These are phyloP conservation scores for Scolopax mira DNA, from an alignment of 2,113 vertebrate genomes.

Conservation along the genomic window DNA sequence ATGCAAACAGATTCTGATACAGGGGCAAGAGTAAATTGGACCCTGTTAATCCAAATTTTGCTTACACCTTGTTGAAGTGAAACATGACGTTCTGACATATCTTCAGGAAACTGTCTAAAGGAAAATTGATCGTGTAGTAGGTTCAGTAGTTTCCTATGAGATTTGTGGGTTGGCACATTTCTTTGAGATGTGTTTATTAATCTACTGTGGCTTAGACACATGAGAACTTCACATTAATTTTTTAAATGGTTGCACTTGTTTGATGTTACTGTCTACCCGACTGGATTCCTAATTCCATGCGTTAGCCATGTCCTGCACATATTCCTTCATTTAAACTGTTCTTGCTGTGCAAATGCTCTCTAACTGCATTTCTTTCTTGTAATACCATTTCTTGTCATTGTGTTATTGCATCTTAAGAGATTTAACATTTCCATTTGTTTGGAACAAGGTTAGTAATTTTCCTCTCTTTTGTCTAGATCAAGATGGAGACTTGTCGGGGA, in stretches of 20 bases:
- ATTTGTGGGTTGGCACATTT: background rate
- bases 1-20: no score
- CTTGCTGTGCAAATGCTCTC: background rate
- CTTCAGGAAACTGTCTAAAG: background rate
- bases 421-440: background rate
- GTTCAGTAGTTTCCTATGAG: background rate
- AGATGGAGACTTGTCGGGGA: conserved; percentile 84
- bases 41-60: background rate
- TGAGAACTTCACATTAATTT: background rate
- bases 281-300: background rate
- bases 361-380: background rate
- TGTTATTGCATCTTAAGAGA: background rate
- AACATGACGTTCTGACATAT: accelerated
- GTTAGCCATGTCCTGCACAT: background rate
- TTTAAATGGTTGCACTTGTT: background rate
- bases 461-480: conserved; percentile 66
- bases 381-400: background rate
- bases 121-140: background rate
- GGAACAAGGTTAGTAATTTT: background rate
- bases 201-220: background rate
- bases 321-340: background rate
- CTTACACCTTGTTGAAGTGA: background rate
- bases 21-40: background rate
- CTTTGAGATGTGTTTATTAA: background rate
- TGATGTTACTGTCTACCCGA: accelerated